Evolutionary conservation across 2,888 invertebrate species (phyloP).

Genomic region (Graphium colonna): DNA sequence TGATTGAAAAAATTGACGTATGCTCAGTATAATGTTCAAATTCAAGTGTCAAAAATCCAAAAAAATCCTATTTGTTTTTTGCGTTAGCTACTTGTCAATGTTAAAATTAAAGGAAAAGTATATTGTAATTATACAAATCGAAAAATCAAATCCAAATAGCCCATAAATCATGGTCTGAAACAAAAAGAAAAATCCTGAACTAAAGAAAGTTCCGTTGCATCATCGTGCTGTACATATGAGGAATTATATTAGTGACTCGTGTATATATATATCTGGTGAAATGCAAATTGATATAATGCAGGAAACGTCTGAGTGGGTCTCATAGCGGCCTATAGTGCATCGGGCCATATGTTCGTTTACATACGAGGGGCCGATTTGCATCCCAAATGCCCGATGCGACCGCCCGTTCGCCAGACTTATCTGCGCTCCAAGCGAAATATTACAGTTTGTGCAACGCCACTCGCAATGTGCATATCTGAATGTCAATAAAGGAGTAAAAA

Average conservation of each 20-base stretch:
- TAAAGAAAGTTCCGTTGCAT: slow-evolving; percentile 11
- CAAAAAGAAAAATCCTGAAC: slow-evolving; percentile 12
- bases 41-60: no score
- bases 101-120: no score
- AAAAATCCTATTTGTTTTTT: no score
- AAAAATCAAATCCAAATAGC: no score
- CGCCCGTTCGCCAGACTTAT: slow-evolving; percentile 69
- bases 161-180: background rate
- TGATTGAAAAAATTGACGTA: no score
- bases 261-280: slow-evolving; percentile 56
- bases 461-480: slow-evolving; percentile 78
- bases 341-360: slow-evolving; percentile 78
- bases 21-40: no score
- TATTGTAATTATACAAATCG: no score
- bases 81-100: no score
- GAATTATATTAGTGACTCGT: slow-evolving; percentile 10
- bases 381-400: slow-evolving; percentile 73
- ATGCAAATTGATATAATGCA: slow-evolving; percentile 79
- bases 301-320: slow-evolving; percentile 79
- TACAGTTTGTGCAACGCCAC: slow-evolving; percentile 76
- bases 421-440: slow-evolving; percentile 72
- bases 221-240: slow-evolving; percentile 9
- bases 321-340: slow-evolving; percentile 74
- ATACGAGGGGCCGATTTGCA: slow-evolving; percentile 78
- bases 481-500: slow-evolving; percentile 78